A percentile compares a stretch with the other conserved stretches of the same genome.
These are phyloP conservation scores for Linnaemya vulpina DNA, from an alignment of 2,888 invertebrate genomes.

Conservation along the genomic window DNA sequence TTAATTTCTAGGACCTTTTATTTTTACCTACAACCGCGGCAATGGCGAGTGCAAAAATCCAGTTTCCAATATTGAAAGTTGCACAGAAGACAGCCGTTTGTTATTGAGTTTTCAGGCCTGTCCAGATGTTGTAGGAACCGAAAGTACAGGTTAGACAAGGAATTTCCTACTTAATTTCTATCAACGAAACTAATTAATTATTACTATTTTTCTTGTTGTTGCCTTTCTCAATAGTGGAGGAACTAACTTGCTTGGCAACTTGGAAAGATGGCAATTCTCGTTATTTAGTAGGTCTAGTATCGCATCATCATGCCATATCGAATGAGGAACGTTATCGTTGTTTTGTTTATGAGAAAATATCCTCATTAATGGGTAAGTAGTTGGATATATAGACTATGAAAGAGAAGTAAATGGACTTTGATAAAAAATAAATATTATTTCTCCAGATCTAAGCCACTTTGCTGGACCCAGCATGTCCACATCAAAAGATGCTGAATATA, in stretches of 20 bases:
- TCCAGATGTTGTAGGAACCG: slow-evolving; percentile 94
- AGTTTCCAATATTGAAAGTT: slow-evolving; percentile 95
- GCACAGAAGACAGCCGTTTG: slow-evolving; percentile 95
- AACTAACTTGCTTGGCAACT: slow-evolving; percentile 93
- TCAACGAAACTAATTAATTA: background rate
- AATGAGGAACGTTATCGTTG: slow-evolving; percentile 97
- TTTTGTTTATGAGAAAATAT: slow-evolving; percentile 95
- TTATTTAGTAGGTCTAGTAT: slow-evolving; percentile 94
- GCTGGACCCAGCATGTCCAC: slow-evolving; percentile 80
- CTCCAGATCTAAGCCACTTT: slow-evolving; percentile 75
- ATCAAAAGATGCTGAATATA: slow-evolving; percentile 87
- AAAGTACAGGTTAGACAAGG: slow-evolving; percentile 90
- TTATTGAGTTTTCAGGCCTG: slow-evolving; percentile 97
- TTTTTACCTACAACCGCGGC: slow-evolving; percentile 96
- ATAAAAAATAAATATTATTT: background rate
- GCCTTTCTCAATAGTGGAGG: slow-evolving; percentile 87
- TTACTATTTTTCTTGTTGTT: slow-evolving; percentile 3
- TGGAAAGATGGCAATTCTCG: slow-evolving; percentile 97
- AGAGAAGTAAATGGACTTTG: background rate
- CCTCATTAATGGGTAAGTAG: slow-evolving; percentile 84
- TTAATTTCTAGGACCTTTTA: slow-evolving; percentile 88
- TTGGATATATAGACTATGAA: background rate
- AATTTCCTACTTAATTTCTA: background rate
- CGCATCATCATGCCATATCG: slow-evolving; percentile 94
- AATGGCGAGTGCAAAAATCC: slow-evolving; percentile 95